phyloP scores from a whole-genome alignment of 2,797 vertebrate species.

The Orientallactaga sibirica region DNA sequence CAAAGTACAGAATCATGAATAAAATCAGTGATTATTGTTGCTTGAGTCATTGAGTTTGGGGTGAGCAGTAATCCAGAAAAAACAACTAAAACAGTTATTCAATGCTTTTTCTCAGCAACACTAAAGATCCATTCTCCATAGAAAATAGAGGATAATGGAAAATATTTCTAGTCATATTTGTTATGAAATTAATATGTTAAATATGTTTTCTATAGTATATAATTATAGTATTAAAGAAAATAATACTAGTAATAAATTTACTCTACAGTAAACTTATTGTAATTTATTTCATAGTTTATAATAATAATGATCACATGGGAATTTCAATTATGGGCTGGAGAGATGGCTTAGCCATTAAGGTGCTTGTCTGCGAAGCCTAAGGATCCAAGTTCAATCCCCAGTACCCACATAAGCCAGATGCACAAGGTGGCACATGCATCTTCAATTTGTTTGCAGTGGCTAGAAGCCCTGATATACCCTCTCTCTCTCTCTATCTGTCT shows the following conservation, averaged over 20 bases:
- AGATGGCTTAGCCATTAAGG: neutral
- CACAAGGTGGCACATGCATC: too few relatives aligned
- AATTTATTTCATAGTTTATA: conserved; percentile 4
- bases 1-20: neutral
- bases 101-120: neutral
- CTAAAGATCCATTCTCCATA: neutral
- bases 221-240: neutral
- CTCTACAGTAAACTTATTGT: neutral
- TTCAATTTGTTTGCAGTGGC: too few relatives aligned
- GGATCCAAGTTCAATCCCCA: too few relatives aligned
- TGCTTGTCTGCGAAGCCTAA: too few relatives aligned
- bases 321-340: conserved; percentile 7
- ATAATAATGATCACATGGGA: neutral
- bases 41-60: conserved; percentile 11
- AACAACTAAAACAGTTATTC: neutral
- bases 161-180: neutral
- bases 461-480: too few relatives aligned
- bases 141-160: neutral
- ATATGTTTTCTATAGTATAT: neutral
- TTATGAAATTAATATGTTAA: neutral
- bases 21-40: neutral
- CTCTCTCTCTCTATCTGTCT: too few relatives aligned
- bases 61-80: neutral
- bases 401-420: too few relatives aligned
- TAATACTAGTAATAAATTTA: neutral